Evolutionary conservation across 1,140 invertebrate genomes (phyloP).

Genomic region (Drosophila kepulauana): DNA sequence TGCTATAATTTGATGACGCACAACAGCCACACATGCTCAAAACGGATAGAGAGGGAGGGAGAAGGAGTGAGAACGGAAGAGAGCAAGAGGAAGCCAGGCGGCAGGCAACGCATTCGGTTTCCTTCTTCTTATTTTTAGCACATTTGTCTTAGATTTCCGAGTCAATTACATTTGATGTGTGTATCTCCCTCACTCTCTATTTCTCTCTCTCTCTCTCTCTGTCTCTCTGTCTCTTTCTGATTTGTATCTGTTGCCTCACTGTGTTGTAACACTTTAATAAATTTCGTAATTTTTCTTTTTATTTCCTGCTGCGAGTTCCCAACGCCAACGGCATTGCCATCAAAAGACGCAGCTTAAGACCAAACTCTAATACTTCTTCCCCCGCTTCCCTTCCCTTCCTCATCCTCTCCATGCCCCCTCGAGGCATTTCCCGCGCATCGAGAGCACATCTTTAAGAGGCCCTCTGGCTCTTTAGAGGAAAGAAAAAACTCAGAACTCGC

Average conservation of each 20-base stretch:
- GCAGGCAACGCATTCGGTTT: conserved; percentile 2
- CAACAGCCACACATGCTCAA: conserved; percentile 19
- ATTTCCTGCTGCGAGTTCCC: conserved; percentile 8
- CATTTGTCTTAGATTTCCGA: conserved; percentile 73
- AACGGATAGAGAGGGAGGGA: background rate
- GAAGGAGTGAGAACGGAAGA: background rate
- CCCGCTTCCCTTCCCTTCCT: background rate
- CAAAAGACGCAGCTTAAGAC: conserved; percentile 56
- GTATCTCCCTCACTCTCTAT: conserved; percentile 15
- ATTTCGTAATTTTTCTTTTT: conserved; percentile 77
- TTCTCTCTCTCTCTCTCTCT: conserved; percentile 19
- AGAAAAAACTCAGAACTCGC: background rate
- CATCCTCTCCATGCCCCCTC: background rate
- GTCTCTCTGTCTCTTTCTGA: background rate
- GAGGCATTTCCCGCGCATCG: conserved; percentile 6
- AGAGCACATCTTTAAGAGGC: conserved; percentile 46
- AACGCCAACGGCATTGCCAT: conserved; percentile 50
- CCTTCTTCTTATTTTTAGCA: conserved; percentile 53
- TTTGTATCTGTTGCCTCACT: conserved; percentile 7
- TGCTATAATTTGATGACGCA: conserved; percentile 53
- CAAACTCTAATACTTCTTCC: no score
- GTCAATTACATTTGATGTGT: conserved; percentile 73
- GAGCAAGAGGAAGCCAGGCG: background rate
- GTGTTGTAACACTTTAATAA: conserved; percentile 64
- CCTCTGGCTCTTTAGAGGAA: conserved; percentile 24